Evolutionary conservation across 92 coral and sea anemone species (phyloP).

Genomic region (Umimayanthus chanpuru): DNA sequence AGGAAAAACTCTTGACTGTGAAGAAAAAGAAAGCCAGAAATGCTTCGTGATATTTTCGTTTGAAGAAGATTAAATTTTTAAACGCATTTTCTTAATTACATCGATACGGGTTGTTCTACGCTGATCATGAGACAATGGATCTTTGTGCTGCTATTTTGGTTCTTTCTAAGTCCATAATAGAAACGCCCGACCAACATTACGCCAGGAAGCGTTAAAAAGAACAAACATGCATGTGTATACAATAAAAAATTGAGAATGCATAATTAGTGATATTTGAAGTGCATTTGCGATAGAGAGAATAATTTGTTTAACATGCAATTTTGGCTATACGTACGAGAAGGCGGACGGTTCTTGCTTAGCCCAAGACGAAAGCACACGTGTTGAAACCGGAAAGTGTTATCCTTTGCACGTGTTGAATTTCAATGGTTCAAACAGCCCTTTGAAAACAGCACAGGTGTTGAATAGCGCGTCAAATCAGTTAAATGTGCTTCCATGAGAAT

Average conservation of each 20-base stretch:
- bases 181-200: not conserved
- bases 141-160: no score
- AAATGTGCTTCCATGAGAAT: not conserved
- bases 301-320: not conserved
- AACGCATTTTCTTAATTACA: not conserved
- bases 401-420: not conserved
- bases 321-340: not conserved
- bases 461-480: not conserved
- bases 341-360: not conserved
- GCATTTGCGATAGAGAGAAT: not conserved
- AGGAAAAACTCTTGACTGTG: not conserved
- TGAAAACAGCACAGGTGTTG: not conserved
- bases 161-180: not conserved
- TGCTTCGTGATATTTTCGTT: not conserved
- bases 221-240: not conserved
- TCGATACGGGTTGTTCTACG: not conserved
- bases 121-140: not conserved
- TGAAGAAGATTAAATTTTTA: not conserved
- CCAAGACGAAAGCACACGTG: not conserved
- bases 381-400: conserved; percentile 2
- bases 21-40: not conserved
- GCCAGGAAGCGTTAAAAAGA: not conserved
- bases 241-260: not conserved
- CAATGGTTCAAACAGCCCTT: not conserved
- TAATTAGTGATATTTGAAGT: not conserved